Evolutionary conservation across 2,113 vertebrate species (phyloP).

Genomic region (Channa maculata): DNA sequence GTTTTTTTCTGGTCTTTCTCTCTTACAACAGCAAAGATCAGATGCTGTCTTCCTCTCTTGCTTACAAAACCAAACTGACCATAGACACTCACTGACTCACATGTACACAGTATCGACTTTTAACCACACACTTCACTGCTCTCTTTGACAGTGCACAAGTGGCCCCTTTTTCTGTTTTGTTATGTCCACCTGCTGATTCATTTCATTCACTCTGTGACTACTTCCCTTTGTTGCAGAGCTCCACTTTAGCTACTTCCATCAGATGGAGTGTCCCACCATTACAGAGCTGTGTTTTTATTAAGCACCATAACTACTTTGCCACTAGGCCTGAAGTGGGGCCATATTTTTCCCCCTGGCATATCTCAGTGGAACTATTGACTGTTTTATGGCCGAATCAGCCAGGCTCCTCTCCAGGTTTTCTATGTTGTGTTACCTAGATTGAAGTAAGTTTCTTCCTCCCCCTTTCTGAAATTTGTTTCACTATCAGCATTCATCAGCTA

Average conservation of each 20-base stretch:
- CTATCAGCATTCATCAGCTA: conserved; percentile 20
- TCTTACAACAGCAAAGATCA: conserved; percentile 14
- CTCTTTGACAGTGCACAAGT: conserved; percentile 66
- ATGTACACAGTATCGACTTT: conserved; percentile 42
- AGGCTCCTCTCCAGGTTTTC: conserved; percentile 53
- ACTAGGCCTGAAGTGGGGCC: conserved; percentile 70
- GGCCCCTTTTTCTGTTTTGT: conserved; percentile 70
- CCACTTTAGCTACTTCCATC: conserved; percentile 70
- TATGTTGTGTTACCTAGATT: conserved; percentile 52
- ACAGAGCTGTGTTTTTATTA: conserved; percentile 74
- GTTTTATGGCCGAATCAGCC: conserved; percentile 67
- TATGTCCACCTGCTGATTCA: conserved; percentile 59
- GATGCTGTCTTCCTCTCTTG: conserved; percentile 49
- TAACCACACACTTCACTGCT: conserved; percentile 58
- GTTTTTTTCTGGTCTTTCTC: conserved; percentile 14
- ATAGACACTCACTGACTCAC: conserved; percentile 39
- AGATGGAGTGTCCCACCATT: conserved; percentile 73
- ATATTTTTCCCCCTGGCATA: conserved; percentile 59
- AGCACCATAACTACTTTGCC: conserved; percentile 70
- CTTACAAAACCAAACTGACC: conserved; percentile 32
- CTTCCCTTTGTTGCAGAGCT: conserved; percentile 64
- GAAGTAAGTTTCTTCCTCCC: not conserved
- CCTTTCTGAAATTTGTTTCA: conserved; percentile 11
- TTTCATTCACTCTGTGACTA: conserved; percentile 69
- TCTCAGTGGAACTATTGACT: conserved; percentile 60